Percentiles rank a stretch among this genome's conserved stretches.
phyloP scores from a whole-genome alignment of 2,113 vertebrate genomes.

The Meles meles region DNA sequence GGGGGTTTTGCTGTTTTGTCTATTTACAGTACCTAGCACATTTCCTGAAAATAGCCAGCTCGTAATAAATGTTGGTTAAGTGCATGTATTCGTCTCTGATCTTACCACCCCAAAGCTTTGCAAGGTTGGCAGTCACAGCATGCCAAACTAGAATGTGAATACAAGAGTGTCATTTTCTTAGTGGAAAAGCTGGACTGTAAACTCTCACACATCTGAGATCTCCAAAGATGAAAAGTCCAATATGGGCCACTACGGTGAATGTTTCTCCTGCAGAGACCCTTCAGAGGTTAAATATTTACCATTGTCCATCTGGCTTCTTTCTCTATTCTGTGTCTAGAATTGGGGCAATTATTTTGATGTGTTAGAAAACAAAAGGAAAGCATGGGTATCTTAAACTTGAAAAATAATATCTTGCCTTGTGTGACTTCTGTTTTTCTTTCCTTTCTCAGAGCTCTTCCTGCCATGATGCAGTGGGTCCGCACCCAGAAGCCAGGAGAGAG shows the following conservation, averaged over 20 bases:
- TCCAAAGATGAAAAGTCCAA: neutral
- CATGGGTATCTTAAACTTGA: neutral
- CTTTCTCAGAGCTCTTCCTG: conserved; percentile 90
- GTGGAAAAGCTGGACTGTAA: neutral
- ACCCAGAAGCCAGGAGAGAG: conserved; percentile 95
- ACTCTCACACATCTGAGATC: neutral
- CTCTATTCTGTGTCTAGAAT: neutral
- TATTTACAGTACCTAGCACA: neutral
- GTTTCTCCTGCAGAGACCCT: neutral
- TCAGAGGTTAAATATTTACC: neutral
- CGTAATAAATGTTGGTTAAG: neutral
- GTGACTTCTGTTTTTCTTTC: conserved; percentile 70
- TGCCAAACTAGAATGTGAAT: neutral
- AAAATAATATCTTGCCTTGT: neutral
- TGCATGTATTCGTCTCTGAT: neutral
- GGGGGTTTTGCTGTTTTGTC: neutral
- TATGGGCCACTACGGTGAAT: neutral
- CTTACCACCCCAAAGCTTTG: neutral
- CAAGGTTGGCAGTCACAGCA: neutral
- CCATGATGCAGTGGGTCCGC: conserved; percentile 98
- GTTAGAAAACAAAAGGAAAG: neutral
- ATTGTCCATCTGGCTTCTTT: neutral
- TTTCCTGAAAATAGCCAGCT: neutral
- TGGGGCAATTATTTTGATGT: neutral
- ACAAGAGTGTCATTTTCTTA: neutral